Base-by-base conservation (phyloP, 2,888 invertebrate genomes). In the Nudaria mundana region DNA sequence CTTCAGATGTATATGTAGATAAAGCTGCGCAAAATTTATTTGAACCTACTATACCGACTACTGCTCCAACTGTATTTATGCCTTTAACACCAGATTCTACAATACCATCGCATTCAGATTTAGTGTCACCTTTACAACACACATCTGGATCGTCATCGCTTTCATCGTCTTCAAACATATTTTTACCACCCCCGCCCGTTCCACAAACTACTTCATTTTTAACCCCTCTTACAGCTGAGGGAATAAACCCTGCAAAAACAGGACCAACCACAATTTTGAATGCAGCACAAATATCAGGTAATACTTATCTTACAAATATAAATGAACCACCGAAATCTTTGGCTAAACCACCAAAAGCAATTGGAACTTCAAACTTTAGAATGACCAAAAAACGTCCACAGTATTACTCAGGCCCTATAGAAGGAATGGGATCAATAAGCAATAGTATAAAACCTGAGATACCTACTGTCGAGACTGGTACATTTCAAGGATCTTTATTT, bases 321-420 rank as follows among this genome's bases (percentile, higher is more conserved):
- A 5, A 14, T 11, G 26, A 74, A 42, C 58, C 66, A 8, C 45
- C 59, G 2, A 81, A 76, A 52, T 40, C 65, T 14, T 20, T 79
- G 1, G 36, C 63, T 2, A 79, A 82, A 58, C 87, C 86, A 5
- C 87, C 88, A 2, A 87, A 83, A 63, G 40, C 74, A 3, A 46
- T 63, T 2, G 75, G 71, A n/a, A 66, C 53, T 25, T 36, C 66
- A 0, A 87, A 74, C 48, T 87, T 71, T 40, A 78, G 88, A 46
- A 75, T 88, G 79, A 71, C 66, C 1, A 87, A 86, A 40, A 88
- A 83, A 55, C 66, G 74, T 34, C 87, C 85, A 0, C 86, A 88
- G 40, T 89, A 89, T 56, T 89, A 89, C 50, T 76, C 89, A 0
- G 89, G 89, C 2, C 88, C 89, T 3, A 87, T 89, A 11, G 84